Base-by-base conservation (phyloP, 2,113 vertebrate species). In the Platysteira castanea region DNA sequence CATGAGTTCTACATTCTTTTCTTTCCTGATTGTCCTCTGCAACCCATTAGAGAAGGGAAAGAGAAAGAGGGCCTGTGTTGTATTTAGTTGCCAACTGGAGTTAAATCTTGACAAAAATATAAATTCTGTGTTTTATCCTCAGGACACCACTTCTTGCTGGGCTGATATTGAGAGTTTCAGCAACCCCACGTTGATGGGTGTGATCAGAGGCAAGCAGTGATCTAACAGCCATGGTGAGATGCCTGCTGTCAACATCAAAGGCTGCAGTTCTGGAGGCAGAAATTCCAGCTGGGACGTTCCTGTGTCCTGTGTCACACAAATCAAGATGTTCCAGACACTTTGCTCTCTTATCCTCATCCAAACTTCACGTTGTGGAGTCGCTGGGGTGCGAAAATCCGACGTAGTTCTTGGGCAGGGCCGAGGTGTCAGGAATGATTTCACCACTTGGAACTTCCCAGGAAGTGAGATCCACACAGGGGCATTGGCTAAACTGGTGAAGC, bases 41-140 rank as follows among this genome's bases (percentile, higher is more conserved):
- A 31, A 1, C 5, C 3, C 12, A 33, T 4, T 0, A 0, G 10
- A 50, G 31, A 16, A 27, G 7, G 13, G 22, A 16, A 49, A 56
- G 49, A 30, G 24, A 41, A 1, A 0, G 3, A 41, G n/a, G 24
- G 10, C 2, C 16, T 26, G 9, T 13, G 30, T 12, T 56, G 30
- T 26, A 8, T 9, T 56, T 49, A 26, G 30, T 7, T 87, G 24
- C 21, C n/a, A 17, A 17, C 42, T 17, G 26, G 71, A 12, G 5
- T 35, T 50, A 35, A 69, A 77, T 27, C 14, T 49, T 44, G 22
- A 56, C 10, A 42, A 47, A 69, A 42, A 53, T 41, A 24, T 20
- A 7, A 68, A 13, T 79, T 52, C 8, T 9, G 2, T 7, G 9
- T 37, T 84, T 69, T 73, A 33, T 21, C 21, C 5, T 1, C 56